A percentile compares a stretch with the other conserved stretches of the same genome.
Evolutionary conservation across 2,797 vertebrate genomes (phyloP).

Genomic region (Falco naumanni): DNA sequence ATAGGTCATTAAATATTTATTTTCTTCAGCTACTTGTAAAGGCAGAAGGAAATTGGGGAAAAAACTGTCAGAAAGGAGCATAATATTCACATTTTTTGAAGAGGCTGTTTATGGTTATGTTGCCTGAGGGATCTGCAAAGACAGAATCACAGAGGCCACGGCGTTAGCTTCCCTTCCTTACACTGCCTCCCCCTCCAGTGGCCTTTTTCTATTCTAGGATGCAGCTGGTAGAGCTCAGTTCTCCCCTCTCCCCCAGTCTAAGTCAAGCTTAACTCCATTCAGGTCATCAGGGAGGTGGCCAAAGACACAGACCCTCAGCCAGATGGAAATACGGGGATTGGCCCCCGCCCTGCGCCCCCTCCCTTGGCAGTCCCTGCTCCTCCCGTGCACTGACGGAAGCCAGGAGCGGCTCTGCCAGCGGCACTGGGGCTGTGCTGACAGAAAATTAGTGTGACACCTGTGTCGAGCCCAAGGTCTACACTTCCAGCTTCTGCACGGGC

Average conservation of each 20-base stretch:
- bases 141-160: background rate
- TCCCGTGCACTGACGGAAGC: accelerated
- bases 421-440: accelerated
- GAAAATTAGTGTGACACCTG: background rate
- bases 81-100: conserved; percentile 39
- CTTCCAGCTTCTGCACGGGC: background rate
- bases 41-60: conserved; percentile 25
- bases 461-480: background rate
- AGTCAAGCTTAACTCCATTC: background rate
- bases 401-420: background rate
- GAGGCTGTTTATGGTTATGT: conserved; percentile 31
- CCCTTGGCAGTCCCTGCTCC: background rate
- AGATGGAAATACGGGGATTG: background rate
- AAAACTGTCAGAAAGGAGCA: conserved; percentile 39
- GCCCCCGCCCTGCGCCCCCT: background rate
- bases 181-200: background rate
- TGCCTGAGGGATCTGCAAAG: conserved; percentile 50
- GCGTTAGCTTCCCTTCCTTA: background rate
- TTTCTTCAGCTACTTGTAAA: conserved; percentile 48
- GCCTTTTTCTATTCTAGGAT: conserved; percentile 5
- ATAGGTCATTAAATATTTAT: conserved; percentile 66
- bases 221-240: background rate
- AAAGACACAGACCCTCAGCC: background rate
- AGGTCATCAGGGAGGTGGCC: background rate
- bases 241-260: background rate